Conservation (phyloP, 2,888 invertebrate species). For the Drosophila niveifrons region DNA sequence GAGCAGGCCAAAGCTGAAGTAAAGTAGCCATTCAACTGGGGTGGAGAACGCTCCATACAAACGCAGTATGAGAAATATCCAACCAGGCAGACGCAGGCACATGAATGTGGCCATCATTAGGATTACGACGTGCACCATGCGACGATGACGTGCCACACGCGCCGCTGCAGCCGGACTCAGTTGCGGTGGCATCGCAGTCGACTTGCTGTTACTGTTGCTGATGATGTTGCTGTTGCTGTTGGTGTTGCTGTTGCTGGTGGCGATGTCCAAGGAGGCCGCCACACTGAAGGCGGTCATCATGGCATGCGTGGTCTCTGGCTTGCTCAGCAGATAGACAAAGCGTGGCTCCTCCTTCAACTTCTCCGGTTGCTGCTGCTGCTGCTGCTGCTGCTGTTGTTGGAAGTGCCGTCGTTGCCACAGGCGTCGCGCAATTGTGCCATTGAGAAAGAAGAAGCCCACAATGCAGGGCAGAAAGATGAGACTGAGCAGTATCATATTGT, state of each 20-base stretch:
- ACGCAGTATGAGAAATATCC: slow-evolving; percentile 86
- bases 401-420: slow-evolving; percentile 86
- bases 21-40: slow-evolving; percentile 85
- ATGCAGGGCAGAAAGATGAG: slow-evolving; percentile 86
- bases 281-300: slow-evolving; percentile 65
- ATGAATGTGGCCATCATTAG: slow-evolving; percentile 87
- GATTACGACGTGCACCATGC: slow-evolving; percentile 87
- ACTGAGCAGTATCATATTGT: slow-evolving; percentile 79
- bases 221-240: not conserved
- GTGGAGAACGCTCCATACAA: slow-evolving; percentile 79
- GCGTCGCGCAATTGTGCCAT: slow-evolving; percentile 86
- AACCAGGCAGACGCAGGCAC: slow-evolving; percentile 86
- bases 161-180: slow-evolving; percentile 55
- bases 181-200: not conserved
- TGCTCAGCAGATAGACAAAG: slow-evolving; percentile 39
- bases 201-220: too few species aligned
- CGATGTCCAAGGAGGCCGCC: slow-evolving; percentile 40
- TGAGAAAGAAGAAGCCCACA: slow-evolving; percentile 86
- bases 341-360: slow-evolving; percentile 2
- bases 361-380: slow-evolving; percentile 26
- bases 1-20: slow-evolving; percentile 86
- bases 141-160: slow-evolving; percentile 86
- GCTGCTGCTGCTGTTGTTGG: slow-evolving; percentile 43
- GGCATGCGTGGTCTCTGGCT: slow-evolving; percentile 45
- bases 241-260: not conserved